These are phyloP conservation scores for Leucosticte australis DNA, from an alignment of 2,113 vertebrate species.

Conservation along the genomic window DNA sequence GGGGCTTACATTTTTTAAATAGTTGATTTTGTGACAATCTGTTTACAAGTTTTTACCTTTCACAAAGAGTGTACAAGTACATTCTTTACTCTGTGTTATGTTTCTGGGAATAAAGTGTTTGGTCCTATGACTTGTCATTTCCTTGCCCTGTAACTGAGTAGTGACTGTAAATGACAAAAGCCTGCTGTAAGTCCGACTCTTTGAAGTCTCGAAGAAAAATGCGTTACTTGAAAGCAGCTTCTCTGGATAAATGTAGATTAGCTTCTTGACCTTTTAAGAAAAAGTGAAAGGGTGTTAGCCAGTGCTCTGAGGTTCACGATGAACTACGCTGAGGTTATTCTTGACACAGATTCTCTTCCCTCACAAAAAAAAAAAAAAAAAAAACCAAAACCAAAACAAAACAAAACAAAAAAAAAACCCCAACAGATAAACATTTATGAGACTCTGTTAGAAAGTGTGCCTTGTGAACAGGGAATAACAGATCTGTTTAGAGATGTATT, in stretches of 20 bases:
- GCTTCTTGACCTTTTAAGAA: background rate
- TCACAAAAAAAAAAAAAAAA: background rate
- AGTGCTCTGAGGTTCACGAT: background rate
- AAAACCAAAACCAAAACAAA: background rate
- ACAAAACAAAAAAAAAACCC: too few species aligned
- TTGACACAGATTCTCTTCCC: background rate
- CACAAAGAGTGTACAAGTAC: too few species aligned
- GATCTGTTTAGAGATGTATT: background rate
- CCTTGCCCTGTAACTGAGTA: background rate
- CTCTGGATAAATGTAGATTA: background rate
- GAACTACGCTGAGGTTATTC: background rate
- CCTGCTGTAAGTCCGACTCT: background rate
- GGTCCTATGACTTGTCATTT: background rate
- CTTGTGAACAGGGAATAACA: background rate
- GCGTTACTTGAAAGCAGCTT: background rate
- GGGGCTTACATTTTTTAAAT: background rate
- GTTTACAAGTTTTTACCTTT: background rate
- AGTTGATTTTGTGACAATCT: background rate
- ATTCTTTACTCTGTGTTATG: background rate
- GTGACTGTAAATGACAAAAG: background rate
- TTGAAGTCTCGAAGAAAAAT: background rate
- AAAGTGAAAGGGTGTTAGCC: background rate
- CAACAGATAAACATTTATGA: background rate
- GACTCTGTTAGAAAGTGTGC: background rate
- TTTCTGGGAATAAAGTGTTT: background rate